phyloP scores from a whole-genome alignment of 1,140 invertebrate genomes.

The Leptinotarsa defecta region DNA sequence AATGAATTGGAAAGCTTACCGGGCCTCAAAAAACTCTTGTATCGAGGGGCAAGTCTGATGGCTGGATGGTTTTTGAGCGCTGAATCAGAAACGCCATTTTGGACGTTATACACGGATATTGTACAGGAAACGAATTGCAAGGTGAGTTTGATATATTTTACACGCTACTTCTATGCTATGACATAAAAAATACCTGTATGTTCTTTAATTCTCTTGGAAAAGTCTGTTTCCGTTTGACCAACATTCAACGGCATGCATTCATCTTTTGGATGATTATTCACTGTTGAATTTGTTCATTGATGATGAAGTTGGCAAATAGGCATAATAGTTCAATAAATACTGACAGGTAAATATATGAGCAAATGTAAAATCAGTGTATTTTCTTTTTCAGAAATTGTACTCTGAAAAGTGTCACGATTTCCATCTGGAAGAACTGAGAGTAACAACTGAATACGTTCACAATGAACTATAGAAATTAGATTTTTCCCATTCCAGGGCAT shows the following conservation, averaged over 20 bases:
- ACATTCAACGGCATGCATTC: too few species aligned
- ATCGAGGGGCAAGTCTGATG: constrained; percentile 73
- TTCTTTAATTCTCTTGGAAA: too few species aligned
- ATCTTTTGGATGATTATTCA: neutral
- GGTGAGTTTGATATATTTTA: constrained; percentile 48
- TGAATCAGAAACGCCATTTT: constrained; percentile 62
- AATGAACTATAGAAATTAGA: constrained; percentile 67
- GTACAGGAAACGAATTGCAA: constrained; percentile 61
- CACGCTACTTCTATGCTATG: too few species aligned
- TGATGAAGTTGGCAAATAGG: neutral
- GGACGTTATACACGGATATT: constrained; percentile 62
- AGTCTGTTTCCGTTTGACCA: too few species aligned
- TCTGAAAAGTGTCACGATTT: constrained; percentile 74
- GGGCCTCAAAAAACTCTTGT: constrained; percentile 67
- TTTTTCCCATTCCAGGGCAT: neutral
- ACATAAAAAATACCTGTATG: too few species aligned
- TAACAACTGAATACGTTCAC: constrained; percentile 78
- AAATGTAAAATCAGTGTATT: neutral
- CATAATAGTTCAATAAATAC: too few species aligned
- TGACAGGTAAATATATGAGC: too few species aligned
- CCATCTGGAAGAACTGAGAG: constrained; percentile 78
- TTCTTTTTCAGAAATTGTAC: constrained; percentile 66
- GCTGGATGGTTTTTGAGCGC: constrained; percentile 70
- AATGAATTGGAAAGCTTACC: constrained; percentile 59
- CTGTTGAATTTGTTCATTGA: neutral